phyloP scores from a whole-genome alignment of 2,797 vertebrate species.

The Garrulus glandarius region DNA sequence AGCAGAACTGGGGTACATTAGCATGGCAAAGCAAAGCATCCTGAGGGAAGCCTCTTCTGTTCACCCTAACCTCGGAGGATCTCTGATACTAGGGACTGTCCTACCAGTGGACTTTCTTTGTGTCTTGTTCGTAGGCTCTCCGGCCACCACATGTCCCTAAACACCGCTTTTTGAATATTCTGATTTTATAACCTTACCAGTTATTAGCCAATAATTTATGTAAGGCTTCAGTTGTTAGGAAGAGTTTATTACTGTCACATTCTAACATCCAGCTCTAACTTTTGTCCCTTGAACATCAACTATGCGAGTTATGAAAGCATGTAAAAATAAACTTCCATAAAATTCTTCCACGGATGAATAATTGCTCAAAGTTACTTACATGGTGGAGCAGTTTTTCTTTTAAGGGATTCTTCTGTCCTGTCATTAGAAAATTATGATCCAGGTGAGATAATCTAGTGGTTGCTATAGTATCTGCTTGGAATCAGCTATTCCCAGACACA shows the following conservation, averaged over 20 bases:
- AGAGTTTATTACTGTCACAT: not conserved
- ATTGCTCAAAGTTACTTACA: not conserved
- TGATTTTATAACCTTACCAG: not conserved
- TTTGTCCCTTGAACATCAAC: not conserved
- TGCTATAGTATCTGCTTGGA: not conserved
- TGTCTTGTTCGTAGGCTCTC: too few relatives aligned
- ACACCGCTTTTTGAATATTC: not conserved
- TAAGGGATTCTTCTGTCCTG: not conserved
- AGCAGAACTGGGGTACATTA: too few relatives aligned
- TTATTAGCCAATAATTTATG: not conserved
- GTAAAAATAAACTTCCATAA: not conserved
- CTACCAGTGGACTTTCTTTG: too few relatives aligned
- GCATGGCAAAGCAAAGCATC: too few relatives aligned
- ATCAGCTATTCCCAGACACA: not conserved
- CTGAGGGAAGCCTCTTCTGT: too few relatives aligned
- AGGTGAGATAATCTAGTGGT: not conserved
- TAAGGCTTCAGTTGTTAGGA: not conserved
- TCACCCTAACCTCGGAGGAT: too few relatives aligned
- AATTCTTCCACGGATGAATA: not conserved
- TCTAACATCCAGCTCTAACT: not conserved
- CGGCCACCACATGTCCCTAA: not conserved
- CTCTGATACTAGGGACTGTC: too few relatives aligned
- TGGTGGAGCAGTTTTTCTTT: not conserved
- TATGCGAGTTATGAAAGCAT: not conserved
- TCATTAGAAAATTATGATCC: not conserved